phyloP scores from a whole-genome alignment of 2,113 vertebrate species.

The Gallinago paraguaiae region DNA sequence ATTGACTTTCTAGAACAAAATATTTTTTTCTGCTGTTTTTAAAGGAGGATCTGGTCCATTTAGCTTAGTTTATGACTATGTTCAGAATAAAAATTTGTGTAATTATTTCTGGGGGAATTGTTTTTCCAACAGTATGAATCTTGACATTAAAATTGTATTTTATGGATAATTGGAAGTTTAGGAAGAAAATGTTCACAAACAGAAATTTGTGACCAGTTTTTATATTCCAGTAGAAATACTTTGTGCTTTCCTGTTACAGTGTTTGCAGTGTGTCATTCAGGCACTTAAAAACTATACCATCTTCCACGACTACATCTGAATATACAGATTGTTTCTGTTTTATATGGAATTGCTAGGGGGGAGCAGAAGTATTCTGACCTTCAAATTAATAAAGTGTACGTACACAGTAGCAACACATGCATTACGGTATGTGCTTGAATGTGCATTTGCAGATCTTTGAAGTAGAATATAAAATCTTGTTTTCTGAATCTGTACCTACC shows the following conservation, averaged over 20 bases:
- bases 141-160: neutral
- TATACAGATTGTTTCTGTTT: neutral
- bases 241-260: neutral
- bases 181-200: neutral
- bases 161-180: neutral
- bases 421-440: neutral
- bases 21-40: neutral
- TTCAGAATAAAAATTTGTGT: neutral
- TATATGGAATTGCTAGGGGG: neutral
- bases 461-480: neutral
- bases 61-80: neutral
- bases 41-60: neutral
- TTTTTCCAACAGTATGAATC: neutral
- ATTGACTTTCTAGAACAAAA: neutral
- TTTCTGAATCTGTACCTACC: slow-evolving; percentile 65
- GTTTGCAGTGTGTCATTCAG: neutral
- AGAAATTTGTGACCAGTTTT: neutral
- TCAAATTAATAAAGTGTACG: neutral
- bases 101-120: neutral
- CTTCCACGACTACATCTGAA: neutral
- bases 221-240: neutral
- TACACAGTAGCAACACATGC: neutral
- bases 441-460: neutral
- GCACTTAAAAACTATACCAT: neutral
- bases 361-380: neutral